Conservation (phyloP, 2,888 invertebrate species). For the Phymatocera aterrima region DNA sequence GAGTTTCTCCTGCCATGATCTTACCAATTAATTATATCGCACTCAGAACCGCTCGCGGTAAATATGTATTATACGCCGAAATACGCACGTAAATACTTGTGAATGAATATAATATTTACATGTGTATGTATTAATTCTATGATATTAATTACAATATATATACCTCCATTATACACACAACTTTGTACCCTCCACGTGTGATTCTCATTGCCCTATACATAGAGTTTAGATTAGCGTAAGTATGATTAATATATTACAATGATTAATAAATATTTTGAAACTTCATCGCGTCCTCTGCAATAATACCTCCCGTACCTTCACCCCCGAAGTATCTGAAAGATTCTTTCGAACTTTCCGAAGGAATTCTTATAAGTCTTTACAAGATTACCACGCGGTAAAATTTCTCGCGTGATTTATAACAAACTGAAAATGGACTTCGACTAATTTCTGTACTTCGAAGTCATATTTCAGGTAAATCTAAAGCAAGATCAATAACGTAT, state of each 20-base stretch:
- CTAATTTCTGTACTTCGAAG: background rate
- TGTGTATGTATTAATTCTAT: background rate
- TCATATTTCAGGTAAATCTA: background rate
- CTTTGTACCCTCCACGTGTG: background rate
- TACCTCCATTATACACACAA: background rate
- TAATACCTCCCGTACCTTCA: background rate
- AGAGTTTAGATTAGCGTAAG: background rate
- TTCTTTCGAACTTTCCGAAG: background rate
- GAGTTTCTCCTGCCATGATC: slow-evolving; percentile 11
- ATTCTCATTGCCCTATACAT: background rate
- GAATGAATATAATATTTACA: slow-evolving; percentile 10
- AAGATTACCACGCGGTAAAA: background rate
- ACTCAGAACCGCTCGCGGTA: slow-evolving; percentile 18
- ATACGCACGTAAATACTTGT: background rate
- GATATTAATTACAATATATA: background rate
- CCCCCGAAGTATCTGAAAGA: background rate
- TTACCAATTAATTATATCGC: background rate
- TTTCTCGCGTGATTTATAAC: background rate
- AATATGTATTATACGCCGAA: slow-evolving; percentile 20
- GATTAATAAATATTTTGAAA: slow-evolving; percentile 66
- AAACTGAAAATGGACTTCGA: background rate
- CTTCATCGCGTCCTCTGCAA: slow-evolving; percentile 13
- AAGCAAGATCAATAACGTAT: background rate
- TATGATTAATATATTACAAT: slow-evolving; percentile 48
- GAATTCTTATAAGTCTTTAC: background rate